These are phyloP conservation scores for Eulithis testata DNA, from an alignment of 2,888 invertebrate species.

Conservation along the genomic window DNA sequence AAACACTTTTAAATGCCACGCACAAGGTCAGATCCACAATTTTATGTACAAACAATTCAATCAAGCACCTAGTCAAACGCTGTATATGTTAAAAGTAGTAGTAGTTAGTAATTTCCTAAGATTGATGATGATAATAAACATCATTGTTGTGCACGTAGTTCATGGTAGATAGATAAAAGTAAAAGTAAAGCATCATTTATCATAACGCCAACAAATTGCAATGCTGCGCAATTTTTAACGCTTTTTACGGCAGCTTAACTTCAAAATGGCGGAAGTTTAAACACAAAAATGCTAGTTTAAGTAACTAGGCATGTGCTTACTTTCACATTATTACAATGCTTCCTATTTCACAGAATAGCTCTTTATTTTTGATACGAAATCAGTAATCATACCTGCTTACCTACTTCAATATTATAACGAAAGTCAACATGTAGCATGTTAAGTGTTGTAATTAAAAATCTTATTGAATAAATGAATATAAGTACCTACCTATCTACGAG, in stretches of 20 bases:
- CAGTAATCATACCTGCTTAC: background rate
- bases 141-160: background rate
- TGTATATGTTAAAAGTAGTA: too few relatives aligned
- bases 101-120: too few relatives aligned
- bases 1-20: conserved; percentile 10
- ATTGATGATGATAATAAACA: too few relatives aligned
- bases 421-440: too few relatives aligned
- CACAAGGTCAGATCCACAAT: conserved; percentile 3
- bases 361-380: background rate
- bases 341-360: conserved; percentile 6
- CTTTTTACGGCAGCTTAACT: conserved; percentile 24
- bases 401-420: too few relatives aligned
- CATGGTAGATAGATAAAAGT: conserved; percentile 47
- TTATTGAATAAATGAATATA: too few relatives aligned
- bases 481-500: too few relatives aligned
- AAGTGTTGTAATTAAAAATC: too few relatives aligned
- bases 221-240: conserved; percentile 42
- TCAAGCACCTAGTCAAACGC: background rate
- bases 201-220: conserved; percentile 49
- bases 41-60: background rate
- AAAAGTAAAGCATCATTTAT: conserved; percentile 50
- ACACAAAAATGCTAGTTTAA: background rate
- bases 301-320: conserved; percentile 2
- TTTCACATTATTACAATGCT: conserved; percentile 9
- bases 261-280: conserved; percentile 9